phyloP scores from a whole-genome alignment of 2,113 vertebrate genomes.

The Plectropomus leopardus region DNA sequence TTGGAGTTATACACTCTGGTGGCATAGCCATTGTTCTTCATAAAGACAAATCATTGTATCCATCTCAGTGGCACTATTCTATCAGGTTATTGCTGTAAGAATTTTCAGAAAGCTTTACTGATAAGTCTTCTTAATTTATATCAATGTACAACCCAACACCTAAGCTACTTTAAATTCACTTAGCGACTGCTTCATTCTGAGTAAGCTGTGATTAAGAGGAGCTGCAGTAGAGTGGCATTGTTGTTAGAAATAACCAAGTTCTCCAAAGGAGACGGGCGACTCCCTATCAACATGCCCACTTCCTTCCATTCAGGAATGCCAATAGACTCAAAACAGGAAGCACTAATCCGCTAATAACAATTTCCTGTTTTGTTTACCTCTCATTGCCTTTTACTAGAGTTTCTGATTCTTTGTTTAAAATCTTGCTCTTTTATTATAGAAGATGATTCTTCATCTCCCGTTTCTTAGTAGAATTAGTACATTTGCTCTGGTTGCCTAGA shows the following conservation, averaged over 20 bases:
- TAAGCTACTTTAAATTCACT: neutral
- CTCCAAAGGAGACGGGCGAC: slow-evolving; percentile 27
- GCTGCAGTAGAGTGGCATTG: slow-evolving; percentile 30
- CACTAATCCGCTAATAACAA: slow-evolving; percentile 49
- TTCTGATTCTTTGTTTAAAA: slow-evolving; percentile 6
- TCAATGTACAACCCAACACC: neutral
- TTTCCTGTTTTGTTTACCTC: slow-evolving; percentile 57
- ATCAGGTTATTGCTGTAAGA: neutral
- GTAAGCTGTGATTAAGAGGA: neutral
- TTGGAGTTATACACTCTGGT: neutral
- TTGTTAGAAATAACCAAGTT: slow-evolving; percentile 54
- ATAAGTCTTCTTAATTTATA: neutral
- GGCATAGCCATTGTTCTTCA: neutral
- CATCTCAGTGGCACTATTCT: neutral
- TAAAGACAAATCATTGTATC: neutral
- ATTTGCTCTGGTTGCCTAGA: slow-evolving; percentile 73
- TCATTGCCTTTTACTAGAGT: neutral
- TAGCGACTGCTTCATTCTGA: neutral
- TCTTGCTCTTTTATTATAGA: neutral
- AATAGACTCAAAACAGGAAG: slow-evolving; percentile 70
- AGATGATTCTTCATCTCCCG: neutral
- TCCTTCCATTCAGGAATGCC: slow-evolving; percentile 71
- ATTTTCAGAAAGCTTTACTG: neutral
- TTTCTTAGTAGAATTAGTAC: slow-evolving; percentile 15
- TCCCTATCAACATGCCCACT: slow-evolving; percentile 60